A percentile compares a stretch with the other conserved stretches of the same genome.
Evolutionary conservation across 2,797 vertebrate species (phyloP).

Genomic region (Falco biarmicus): DNA sequence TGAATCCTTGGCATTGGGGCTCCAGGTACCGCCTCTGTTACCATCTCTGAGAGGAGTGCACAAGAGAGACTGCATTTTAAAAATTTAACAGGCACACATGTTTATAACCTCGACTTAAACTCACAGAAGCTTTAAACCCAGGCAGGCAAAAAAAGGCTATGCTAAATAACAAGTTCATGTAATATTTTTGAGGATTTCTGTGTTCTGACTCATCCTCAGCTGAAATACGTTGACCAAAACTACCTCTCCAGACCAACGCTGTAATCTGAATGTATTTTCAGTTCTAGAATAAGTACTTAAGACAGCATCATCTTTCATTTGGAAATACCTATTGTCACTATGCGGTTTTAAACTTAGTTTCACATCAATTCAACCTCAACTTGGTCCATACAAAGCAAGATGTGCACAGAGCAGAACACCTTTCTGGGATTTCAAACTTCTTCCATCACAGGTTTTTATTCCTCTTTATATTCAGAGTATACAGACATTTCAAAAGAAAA

Average conservation of each 20-base stretch:
- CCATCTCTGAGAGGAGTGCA: not conserved
- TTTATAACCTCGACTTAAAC: not conserved
- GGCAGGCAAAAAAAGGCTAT: not conserved
- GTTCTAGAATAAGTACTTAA: not conserved
- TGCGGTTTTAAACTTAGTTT: not conserved
- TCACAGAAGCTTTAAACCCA: not conserved
- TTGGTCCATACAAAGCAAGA: not conserved
- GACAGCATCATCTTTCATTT: not conserved
- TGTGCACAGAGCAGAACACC: not conserved
- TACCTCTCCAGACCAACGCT: not conserved
- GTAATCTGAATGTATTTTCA: not conserved
- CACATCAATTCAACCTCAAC: not conserved
- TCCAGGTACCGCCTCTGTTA: not conserved
- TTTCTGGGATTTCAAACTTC: not conserved
- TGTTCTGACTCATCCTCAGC: not conserved
- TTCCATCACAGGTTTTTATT: not conserved
- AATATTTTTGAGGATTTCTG: not conserved
- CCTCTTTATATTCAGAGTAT: not conserved
- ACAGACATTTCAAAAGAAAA: not conserved
- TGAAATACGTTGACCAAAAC: not conserved
- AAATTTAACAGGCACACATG: not conserved
- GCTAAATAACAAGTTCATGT: not conserved
- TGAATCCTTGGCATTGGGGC: not conserved
- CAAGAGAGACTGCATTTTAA: not conserved
- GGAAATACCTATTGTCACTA: not conserved